A percentile compares a stretch with the other conserved stretches of the same genome.
These are phyloP conservation scores for Microcebus ravelobensis DNA, from an alignment of 2,113 vertebrate species.

Conservation along the genomic window DNA sequence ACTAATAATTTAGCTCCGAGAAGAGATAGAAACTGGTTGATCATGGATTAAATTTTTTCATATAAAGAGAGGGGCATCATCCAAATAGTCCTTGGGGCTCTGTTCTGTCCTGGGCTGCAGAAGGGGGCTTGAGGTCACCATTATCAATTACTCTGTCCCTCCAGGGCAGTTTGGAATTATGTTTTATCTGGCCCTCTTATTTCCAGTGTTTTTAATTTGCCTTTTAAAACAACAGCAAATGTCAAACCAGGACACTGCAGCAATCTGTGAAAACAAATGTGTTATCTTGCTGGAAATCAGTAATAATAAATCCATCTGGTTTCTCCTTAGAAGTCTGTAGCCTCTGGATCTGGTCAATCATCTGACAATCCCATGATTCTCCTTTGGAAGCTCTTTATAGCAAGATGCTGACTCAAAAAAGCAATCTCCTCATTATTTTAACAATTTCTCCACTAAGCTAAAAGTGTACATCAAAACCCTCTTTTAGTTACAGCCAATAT, in stretches of 20 bases:
- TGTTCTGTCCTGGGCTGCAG: not conserved
- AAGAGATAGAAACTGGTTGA: conserved; percentile 27
- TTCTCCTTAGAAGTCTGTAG: conserved; percentile 47
- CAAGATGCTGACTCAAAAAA: conserved; percentile 48
- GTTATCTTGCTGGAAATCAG: conserved; percentile 73
- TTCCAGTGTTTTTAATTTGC: conserved; percentile 77
- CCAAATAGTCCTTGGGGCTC: not conserved
- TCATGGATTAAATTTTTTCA: conserved; percentile 6
- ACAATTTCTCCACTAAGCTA: not conserved
- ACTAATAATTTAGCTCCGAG: conserved; percentile 27
- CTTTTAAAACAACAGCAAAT: conserved; percentile 70
- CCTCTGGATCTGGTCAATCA: conserved; percentile 57
- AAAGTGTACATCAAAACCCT: not conserved
- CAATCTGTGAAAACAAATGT: conserved; percentile 67
- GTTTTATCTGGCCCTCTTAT: conserved; percentile 66
- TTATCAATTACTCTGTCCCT: conserved; percentile 57
- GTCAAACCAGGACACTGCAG: conserved; percentile 68
- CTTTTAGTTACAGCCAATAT: conserved; percentile 37
- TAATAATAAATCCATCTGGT: conserved; percentile 75
- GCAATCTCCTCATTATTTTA: not conserved
- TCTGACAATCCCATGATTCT: conserved; percentile 57
- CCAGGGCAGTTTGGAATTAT: conserved; percentile 47
- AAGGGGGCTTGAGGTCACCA: conserved; percentile 36
- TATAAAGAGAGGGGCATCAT: not conserved
- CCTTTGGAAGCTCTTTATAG: conserved; percentile 18